phyloP scores from a whole-genome alignment of 2,888 invertebrate species.

The Melipona bicolor region DNA sequence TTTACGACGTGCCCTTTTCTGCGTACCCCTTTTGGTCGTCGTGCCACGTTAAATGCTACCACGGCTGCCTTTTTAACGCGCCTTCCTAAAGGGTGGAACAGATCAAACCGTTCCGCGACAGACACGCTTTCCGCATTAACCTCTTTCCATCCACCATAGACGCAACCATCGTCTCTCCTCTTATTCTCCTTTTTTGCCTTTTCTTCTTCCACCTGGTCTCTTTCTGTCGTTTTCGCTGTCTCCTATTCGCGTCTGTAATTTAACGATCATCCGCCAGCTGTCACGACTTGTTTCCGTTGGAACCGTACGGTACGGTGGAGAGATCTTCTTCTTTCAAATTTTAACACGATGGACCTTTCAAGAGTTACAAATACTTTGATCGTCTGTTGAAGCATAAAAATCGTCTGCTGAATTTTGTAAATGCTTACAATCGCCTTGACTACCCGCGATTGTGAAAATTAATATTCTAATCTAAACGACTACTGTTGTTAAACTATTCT shows the following conservation, averaged over 20 bases:
- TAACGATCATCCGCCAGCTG: slow-evolving; percentile 43
- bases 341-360: too few species aligned
- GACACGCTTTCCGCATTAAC: slow-evolving; percentile 60
- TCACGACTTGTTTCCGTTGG: background rate
- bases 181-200: background rate
- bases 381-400: too few species aligned
- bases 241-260: slow-evolving; percentile 48
- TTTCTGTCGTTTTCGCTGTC: background rate
- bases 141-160: slow-evolving; percentile 10
- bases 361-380: too few species aligned
- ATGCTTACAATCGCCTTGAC: too few species aligned
- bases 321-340: too few species aligned
- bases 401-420: too few species aligned
- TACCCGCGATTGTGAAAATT: too few species aligned
- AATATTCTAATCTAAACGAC: too few species aligned
- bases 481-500: too few species aligned
- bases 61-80: slow-evolving; percentile 51
- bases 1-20: slow-evolving; percentile 38
- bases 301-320: background rate
- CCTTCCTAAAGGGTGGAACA: slow-evolving; percentile 3
- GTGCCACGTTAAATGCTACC: slow-evolving; percentile 43
- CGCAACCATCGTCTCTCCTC: background rate
- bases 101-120: slow-evolving; percentile 42
- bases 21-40: background rate
- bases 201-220: background rate